A percentile compares a stretch with the other conserved stretches of the same genome.
phyloP scores from a whole-genome alignment of 2,888 invertebrate genomes.

The Gastrophysa polygoni region DNA sequence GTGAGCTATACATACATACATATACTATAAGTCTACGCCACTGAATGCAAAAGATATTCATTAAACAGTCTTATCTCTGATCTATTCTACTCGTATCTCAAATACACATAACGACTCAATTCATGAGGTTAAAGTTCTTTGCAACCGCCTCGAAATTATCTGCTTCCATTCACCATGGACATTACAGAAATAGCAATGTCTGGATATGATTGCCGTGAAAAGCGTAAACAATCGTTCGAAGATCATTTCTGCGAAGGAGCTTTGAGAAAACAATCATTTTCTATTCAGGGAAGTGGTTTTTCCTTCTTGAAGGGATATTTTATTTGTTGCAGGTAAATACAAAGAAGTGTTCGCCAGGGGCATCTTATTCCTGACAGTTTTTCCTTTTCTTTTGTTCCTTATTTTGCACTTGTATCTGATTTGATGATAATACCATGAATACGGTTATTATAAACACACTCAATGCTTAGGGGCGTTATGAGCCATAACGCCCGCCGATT shows the following conservation, averaged over 20 bases:
- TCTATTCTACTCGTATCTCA: not conserved
- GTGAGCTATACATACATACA: too few relatives aligned
- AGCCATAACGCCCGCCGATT: too few relatives aligned
- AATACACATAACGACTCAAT: not conserved
- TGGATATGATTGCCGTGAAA: slow-evolving; percentile 11
- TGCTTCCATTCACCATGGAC: not conserved
- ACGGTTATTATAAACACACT: too few relatives aligned
- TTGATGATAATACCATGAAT: too few relatives aligned
- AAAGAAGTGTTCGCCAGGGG: too few relatives aligned
- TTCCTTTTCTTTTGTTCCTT: too few relatives aligned
- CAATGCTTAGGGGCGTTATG: too few relatives aligned
- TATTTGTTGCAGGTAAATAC: not conserved
- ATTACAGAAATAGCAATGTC: slow-evolving; percentile 30
- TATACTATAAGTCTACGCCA: too few relatives aligned
- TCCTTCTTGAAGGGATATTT: not conserved
- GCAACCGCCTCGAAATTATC: not conserved
- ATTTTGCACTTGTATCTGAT: too few relatives aligned
- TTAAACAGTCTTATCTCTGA: too few relatives aligned
- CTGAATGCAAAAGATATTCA: too few relatives aligned
- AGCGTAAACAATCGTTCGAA: slow-evolving; percentile 9
- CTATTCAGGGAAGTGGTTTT: not conserved
- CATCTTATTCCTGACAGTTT: too few relatives aligned
- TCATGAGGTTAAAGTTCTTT: not conserved
- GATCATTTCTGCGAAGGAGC: slow-evolving; percentile 1
- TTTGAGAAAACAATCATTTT: not conserved